phyloP scores from a whole-genome alignment of 2,797 vertebrate genomes.

The Rhodeus uyekii region DNA sequence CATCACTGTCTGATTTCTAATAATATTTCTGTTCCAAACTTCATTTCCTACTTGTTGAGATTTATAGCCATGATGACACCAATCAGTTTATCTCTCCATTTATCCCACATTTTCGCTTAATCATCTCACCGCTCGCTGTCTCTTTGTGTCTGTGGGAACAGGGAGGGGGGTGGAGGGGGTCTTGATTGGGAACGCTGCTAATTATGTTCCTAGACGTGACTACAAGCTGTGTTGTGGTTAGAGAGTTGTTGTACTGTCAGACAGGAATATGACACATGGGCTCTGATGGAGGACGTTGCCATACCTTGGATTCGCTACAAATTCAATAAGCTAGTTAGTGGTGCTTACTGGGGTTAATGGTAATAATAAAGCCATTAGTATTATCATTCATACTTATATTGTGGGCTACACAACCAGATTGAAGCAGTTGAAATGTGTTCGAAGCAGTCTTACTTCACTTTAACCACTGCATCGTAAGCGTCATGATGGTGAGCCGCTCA shows the following conservation, averaged over 20 bases:
- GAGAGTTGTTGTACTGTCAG: constrained; percentile 66
- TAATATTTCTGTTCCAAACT: constrained; percentile 85
- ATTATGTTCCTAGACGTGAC: constrained; percentile 70
- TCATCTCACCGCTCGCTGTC: constrained; percentile 66
- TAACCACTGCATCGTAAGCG: not conserved
- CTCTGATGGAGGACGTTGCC: not conserved
- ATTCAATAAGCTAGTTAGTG: constrained; percentile 9
- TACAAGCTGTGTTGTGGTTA: constrained; percentile 67
- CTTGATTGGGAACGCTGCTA: constrained; percentile 77
- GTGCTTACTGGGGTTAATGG: not conserved
- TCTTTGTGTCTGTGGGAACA: constrained; percentile 68
- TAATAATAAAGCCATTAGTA: not conserved
- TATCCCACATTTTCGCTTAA: constrained; percentile 85
- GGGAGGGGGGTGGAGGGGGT: constrained; percentile 46
- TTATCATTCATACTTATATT: not conserved
- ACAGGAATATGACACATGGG: constrained; percentile 59
- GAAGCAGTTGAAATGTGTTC: not conserved
- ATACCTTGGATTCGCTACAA: not conserved
- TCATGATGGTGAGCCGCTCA: not conserved
- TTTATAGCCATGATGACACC: constrained; percentile 85
- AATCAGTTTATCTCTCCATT: constrained; percentile 85
- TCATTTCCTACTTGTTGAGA: constrained; percentile 83
- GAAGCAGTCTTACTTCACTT: not conserved
- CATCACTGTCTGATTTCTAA: constrained; percentile 88
- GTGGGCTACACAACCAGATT: not conserved